phyloP scores from a whole-genome alignment of 2,888 invertebrate species.

The Timandra comae region DNA sequence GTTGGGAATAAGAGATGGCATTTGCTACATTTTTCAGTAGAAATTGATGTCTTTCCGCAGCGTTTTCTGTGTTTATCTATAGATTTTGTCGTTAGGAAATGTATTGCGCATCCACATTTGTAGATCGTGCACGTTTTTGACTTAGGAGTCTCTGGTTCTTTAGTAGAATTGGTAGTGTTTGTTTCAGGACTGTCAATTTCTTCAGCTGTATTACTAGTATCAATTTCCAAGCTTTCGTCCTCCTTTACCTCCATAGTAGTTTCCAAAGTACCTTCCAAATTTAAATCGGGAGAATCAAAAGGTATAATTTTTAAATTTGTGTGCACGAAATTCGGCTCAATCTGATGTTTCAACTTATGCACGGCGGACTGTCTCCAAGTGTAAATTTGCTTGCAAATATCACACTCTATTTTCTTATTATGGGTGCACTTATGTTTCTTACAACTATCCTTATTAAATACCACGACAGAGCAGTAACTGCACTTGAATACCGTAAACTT shows the following conservation, averaged over 20 bases:
- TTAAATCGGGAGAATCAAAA: too few relatives aligned
- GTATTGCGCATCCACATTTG: conserved; percentile 34
- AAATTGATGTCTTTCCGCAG: conserved; percentile 14
- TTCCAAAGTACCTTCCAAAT: too few relatives aligned
- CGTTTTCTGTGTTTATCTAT: conserved; percentile 26
- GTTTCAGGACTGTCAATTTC: too few relatives aligned
- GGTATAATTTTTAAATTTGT: too few relatives aligned
- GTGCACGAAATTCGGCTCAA: too few relatives aligned
- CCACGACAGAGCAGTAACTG: not conserved
- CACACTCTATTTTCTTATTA: not conserved
- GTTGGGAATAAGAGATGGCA: conserved; percentile 34
- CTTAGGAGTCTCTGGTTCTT: too few relatives aligned
- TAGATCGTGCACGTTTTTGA: conserved; percentile 17
- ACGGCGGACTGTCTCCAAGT: too few relatives aligned
- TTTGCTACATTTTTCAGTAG: conserved; percentile 34
- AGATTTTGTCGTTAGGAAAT: conserved; percentile 27
- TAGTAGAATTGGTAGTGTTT: too few relatives aligned
- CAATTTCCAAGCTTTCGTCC: too few relatives aligned
- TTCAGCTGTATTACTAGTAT: too few relatives aligned
- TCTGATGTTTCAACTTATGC: too few relatives aligned
- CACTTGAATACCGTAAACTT: not conserved
- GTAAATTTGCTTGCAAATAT: not conserved
- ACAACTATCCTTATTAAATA: not conserved
- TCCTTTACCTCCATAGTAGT: too few relatives aligned
- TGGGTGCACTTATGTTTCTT: not conserved